Percentiles rank a stretch among this genome's conserved stretches.
Conservation (phyloP, 2,113 vertebrate genomes). For the Motacilla alba region DNA sequence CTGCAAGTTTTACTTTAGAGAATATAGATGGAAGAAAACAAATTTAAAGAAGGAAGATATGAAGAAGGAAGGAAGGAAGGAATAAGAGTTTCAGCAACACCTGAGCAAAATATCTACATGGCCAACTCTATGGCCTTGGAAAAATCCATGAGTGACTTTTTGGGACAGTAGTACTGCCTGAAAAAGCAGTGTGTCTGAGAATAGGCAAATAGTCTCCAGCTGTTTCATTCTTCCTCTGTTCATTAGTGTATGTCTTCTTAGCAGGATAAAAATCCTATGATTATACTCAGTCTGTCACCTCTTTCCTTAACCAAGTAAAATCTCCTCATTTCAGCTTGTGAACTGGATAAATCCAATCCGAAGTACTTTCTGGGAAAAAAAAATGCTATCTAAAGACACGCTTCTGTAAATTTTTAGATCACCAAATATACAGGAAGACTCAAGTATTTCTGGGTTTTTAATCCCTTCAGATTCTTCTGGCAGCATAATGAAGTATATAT, state of each 20-base stretch:
- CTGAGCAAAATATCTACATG: neutral
- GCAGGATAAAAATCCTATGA: neutral
- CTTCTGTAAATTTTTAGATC: neutral
- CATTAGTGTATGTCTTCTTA: neutral
- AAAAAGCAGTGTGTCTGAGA: neutral
- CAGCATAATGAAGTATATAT: neutral
- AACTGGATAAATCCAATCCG: neutral
- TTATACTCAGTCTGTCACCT: neutral
- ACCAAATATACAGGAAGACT: neutral
- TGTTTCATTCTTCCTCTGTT: neutral
- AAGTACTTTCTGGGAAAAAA: neutral
- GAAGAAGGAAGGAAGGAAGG: neutral
- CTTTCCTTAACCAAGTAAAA: neutral
- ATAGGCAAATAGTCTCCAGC: neutral
- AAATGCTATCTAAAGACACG: neutral
- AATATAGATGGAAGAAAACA: neutral
- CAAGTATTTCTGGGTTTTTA: neutral
- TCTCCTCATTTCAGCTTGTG: neutral
- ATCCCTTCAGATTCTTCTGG: neutral
- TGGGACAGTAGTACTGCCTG: neutral
- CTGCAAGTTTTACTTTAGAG: neutral
- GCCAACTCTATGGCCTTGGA: neutral
- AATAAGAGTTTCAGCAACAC: neutral
- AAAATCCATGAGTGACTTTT: neutral
- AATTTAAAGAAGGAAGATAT: neutral